A percentile compares a stretch with the other conserved stretches of the same genome.
Evolutionary conservation across 2,888 invertebrate species (phyloP).

Genomic region (Bombylius discolor): DNA sequence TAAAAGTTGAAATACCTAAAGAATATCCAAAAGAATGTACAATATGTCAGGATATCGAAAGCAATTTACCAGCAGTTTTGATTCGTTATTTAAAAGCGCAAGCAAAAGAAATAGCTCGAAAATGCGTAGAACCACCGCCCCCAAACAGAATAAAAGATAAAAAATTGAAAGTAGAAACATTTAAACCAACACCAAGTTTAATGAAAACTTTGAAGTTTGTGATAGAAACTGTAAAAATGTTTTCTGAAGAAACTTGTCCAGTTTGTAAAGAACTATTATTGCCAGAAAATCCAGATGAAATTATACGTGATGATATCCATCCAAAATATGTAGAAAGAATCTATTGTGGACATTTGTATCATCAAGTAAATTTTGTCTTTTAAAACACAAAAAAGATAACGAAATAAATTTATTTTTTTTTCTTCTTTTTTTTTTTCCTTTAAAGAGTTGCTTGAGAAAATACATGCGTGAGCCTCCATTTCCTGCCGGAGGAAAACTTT

Average conservation of each 20-base stretch:
- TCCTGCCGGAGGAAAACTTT: conserved; percentile 55
- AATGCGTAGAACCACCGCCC: conserved; percentile 55
- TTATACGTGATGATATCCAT: conserved; percentile 38
- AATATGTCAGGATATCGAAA: conserved; percentile 42
- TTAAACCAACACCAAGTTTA: conserved; percentile 49
- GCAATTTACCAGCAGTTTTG: conserved; percentile 52
- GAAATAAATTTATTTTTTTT: background rate
- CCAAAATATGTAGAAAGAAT: conserved; percentile 52
- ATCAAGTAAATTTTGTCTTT: conserved; percentile 27
- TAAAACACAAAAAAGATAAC: background rate
- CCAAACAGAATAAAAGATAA: conserved; percentile 37
- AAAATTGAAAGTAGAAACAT: conserved; percentile 36
- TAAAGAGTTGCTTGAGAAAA: conserved; percentile 47
- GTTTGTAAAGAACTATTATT: conserved; percentile 48
- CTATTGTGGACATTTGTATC: conserved; percentile 61
- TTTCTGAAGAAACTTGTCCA: conserved; percentile 50
- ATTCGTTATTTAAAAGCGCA: conserved; percentile 49
- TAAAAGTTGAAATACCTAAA: conserved; percentile 48
- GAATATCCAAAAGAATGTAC: conserved; percentile 44
- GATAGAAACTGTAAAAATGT: conserved; percentile 45
- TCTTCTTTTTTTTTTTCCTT: background rate
- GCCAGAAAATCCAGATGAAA: conserved; percentile 44
- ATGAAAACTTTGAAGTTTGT: conserved; percentile 47
- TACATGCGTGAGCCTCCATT: conserved; percentile 63
- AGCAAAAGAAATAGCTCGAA: conserved; percentile 52